Evolutionary conservation across 2,888 invertebrate genomes (phyloP), one percentile per base, ranked within the genome.

Genomic region (Lasius fuliginosus): DNA sequence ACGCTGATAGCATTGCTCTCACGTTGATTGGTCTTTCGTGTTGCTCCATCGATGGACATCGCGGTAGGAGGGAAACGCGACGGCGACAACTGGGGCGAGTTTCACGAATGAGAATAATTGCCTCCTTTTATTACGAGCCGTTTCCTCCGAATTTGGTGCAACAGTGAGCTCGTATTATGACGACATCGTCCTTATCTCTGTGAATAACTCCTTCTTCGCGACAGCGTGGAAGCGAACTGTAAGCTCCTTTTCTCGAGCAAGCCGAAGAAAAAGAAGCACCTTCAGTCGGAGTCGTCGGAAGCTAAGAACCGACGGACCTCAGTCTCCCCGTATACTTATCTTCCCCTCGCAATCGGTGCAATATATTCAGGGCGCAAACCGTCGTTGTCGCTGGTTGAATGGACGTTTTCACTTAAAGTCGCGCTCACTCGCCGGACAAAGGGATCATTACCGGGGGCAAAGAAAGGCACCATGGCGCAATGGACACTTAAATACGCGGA

Each of bases 401-500:
- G 92, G 93, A 93, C 92, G 92, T 92, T 92, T 92, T 92, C 92
- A 91, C 91, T 92, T 92, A 91, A 92, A 93, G 92, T 93, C 90
- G 91, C 91, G 90, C 87, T 90, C 89, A 90, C 89, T 82, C 84
- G 81, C 86, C 77, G 93, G 92, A 94, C 94, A 94, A 94, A 94
- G 94, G 93, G 93, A 93, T 94, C 94, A 93, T 93, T 94, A 94
- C 92, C 88, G 89, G 82, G 89, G 69, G 87, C 84, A 85, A 92
- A 93, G 92, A 92, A 93, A 92, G 91, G 89, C 87, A 79, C 88
- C 87, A 87, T 89, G 90, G 85, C 89, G 87, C 83, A 87, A 87
- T 91, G 90, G 93, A 93, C 94, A 92, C 92, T 93, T 93, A 93
- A 93, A 92, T 92, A 92, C 92, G 92, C 92, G 92, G 92, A 93